These are phyloP conservation scores for Varecia variegata DNA, from an alignment of 2,797 vertebrate genomes.

Conservation along the genomic window DNA sequence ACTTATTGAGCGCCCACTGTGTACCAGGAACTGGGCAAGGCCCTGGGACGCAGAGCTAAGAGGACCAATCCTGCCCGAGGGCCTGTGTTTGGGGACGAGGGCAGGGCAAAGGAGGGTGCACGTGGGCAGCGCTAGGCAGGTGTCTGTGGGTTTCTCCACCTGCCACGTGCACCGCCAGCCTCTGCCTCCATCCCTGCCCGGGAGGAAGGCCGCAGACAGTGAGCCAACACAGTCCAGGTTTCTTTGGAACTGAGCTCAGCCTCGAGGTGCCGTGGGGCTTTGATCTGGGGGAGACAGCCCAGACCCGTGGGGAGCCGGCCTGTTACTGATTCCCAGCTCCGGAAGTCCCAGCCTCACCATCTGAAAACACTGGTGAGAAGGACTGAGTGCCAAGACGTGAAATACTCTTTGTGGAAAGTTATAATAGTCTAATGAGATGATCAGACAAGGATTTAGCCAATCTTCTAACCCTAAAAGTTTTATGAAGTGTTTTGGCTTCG, in stretches of 20 bases:
- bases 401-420: background rate
- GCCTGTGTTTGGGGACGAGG: too few species aligned
- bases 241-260: background rate
- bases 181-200: accelerated
- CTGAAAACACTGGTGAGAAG: slow-evolving; percentile 56
- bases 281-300: background rate
- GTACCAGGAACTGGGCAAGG: background rate
- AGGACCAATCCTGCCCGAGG: accelerated
- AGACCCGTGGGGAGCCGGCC: too few species aligned
- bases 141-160: too few species aligned
- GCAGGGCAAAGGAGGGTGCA: accelerated
- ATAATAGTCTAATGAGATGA: background rate
- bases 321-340: background rate
- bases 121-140: too few species aligned
- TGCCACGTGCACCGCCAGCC: accelerated
- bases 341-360: background rate
- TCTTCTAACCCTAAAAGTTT: background rate
- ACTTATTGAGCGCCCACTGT: accelerated
- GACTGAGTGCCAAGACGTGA: accelerated
- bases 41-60: accelerated
- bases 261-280: background rate
- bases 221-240: background rate
- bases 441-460: background rate
- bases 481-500: background rate
- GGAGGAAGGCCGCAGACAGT: too few species aligned